Evolutionary conservation across 2,113 vertebrate species (phyloP).

Genomic region (Plotosus lineatus): DNA sequence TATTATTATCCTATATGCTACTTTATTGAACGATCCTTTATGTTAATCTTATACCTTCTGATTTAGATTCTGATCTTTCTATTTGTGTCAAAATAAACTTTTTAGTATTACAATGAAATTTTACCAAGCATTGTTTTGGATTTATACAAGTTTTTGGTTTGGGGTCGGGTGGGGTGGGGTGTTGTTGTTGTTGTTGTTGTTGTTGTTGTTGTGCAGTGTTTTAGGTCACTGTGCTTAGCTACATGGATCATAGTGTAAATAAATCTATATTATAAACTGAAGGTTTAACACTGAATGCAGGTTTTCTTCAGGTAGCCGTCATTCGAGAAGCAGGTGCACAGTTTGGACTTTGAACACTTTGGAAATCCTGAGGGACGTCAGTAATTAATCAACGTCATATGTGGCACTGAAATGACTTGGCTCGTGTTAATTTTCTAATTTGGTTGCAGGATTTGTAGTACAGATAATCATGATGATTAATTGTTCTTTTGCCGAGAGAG

Average conservation of each 20-base stretch:
- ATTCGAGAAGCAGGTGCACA: constrained; percentile 47
- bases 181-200: too few relatives aligned
- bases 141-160: background rate
- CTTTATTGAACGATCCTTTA: too few relatives aligned
- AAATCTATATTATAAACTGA: background rate
- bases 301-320: background rate
- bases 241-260: background rate
- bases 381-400: constrained; percentile 74
- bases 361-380: constrained; percentile 53
- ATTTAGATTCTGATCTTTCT: background rate
- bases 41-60: background rate
- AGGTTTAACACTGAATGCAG: background rate
- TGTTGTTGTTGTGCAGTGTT: background rate
- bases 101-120: background rate
- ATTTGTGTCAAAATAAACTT: background rate
- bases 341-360: constrained; percentile 1
- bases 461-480: constrained; percentile 73
- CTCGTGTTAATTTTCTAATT: constrained; percentile 69
- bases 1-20: background rate
- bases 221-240: background rate
- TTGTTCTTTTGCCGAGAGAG: constrained; percentile 52
- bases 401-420: constrained; percentile 52
- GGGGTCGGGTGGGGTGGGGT: too few relatives aligned
- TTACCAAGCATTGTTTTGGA: background rate
- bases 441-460: constrained; percentile 64